Evolutionary conservation across 2,797 vertebrate genomes (phyloP), one percentile per base, ranked within the genome.

Genomic region (Tokudaia tokunoshimensis): DNA sequence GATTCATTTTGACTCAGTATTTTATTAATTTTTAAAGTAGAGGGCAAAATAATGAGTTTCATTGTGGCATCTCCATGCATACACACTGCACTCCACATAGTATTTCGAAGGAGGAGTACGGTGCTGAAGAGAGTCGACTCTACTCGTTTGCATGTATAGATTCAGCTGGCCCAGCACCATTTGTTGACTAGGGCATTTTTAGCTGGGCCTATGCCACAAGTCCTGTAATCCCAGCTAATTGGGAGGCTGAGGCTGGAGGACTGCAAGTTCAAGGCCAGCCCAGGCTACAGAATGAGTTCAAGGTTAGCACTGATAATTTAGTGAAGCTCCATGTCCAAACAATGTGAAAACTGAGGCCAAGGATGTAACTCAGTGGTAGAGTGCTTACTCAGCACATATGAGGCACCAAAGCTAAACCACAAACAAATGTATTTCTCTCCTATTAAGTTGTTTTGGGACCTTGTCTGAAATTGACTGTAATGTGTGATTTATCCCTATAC

Each of bases 401-500:
- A 37, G 61, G 47, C 5, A 34, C 31, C 11, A 55, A 44, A 90
- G 47, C 57, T 44, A 31, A 61, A 75, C 24, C 59, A 31, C 37
- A 50, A 61, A 65, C 26, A 5, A 31, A 29, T 8, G 10, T 22
- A 31, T 13, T n/a, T n/a, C 59, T 34, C 44, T 19, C 31, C 84
- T 29, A 17, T 41, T 5, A 41, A 41, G 57, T 61, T 1, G 7
- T 17, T 41, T 81, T 61, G 80, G 57, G 7, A 59, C 24, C 80
- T 63, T 83, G 12, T 31, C 24, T 63, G 59, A 59, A 41, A 74
- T 47, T 91, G n/a, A 85, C 41, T 24, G 17, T 79, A 88, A 96
- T 79, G 12, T 81, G 63, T 87, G 7, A 55, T 74, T 96, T 96
- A 90, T 92, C 87, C 92, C 20, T 67, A 47, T 72, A 81, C 44